Conservation (phyloP, 2,888 invertebrate genomes). For the Brachynemurus nebulosus region DNA sequence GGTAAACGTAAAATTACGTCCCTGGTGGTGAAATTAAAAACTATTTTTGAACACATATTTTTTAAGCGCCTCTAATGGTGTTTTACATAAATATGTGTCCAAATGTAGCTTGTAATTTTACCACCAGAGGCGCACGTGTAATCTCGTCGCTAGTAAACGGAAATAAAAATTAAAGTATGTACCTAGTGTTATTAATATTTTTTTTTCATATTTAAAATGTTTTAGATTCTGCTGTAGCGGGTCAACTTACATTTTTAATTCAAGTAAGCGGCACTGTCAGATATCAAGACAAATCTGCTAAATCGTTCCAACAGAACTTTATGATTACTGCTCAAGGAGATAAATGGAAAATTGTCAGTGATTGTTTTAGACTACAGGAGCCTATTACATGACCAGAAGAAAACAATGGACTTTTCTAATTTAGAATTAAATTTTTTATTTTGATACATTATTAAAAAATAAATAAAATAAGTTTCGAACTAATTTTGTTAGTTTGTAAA, state of each 20-base stretch:
- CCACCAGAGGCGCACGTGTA: no score
- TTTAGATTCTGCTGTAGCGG: constrained; percentile 56
- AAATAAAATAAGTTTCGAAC: constrained; percentile 8
- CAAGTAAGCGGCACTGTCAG: constrained; percentile 72
- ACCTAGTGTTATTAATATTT: constrained; percentile 1
- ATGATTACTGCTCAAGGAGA: constrained; percentile 75
- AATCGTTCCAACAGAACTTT: constrained; percentile 74
- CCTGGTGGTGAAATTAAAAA: no score
- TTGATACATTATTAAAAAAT: not conserved
- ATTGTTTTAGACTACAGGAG: constrained; percentile 71
- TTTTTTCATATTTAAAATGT: no score
- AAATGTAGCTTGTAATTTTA: no score
- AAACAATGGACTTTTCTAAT: not conserved
- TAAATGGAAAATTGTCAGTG: constrained; percentile 89
- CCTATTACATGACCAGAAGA: constrained; percentile 20
- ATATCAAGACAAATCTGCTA: constrained; percentile 44
- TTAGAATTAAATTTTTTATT: not conserved
- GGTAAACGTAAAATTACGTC: constrained; percentile 36
- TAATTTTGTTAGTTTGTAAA: not conserved
- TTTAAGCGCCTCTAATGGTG: no score
- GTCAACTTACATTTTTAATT: constrained; percentile 69
- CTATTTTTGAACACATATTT: no score
- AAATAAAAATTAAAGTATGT: not conserved
- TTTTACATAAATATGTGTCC: no score
- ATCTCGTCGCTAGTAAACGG: no score